phyloP scores from a whole-genome alignment of 2,888 invertebrate species.

The Protodeltote pygarga region DNA sequence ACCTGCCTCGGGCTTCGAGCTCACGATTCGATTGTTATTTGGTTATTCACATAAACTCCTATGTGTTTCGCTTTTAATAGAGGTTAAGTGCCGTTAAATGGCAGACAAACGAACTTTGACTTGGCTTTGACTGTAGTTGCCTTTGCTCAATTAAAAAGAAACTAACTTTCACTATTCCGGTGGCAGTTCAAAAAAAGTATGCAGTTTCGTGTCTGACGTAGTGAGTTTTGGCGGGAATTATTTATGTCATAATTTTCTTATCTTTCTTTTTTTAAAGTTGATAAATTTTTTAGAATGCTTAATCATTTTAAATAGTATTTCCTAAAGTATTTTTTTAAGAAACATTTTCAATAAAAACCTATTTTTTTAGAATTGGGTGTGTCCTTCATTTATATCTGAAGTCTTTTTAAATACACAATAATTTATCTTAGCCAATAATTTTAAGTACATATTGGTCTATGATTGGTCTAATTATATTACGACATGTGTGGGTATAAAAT shows the following conservation, averaged over 20 bases:
- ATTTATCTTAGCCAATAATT: conserved; percentile 2
- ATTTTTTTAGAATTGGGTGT: no score
- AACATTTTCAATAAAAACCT: no score
- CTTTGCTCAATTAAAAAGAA: conserved; percentile 30
- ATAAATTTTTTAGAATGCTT: neutral
- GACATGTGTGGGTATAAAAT: conserved; percentile 19
- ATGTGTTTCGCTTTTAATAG: conserved; percentile 55
- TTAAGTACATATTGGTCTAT: conserved; percentile 14
- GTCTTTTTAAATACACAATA: conserved; percentile 1
- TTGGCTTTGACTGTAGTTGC: conserved; percentile 40
- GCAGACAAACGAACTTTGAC: conserved; percentile 48
- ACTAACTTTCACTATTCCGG: conserved; percentile 25
- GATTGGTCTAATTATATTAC: conserved; percentile 24
- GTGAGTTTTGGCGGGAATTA: conserved; percentile 3
- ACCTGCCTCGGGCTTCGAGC: conserved; percentile 62
- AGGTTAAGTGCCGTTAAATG: conserved; percentile 56
- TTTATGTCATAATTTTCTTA: neutral
- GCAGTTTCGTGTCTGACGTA: no score
- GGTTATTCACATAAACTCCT: conserved; percentile 53
- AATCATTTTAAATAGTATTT: neutral
- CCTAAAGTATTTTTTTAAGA: no score
- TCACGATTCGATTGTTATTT: conserved; percentile 63
- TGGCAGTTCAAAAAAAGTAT: conserved; percentile 1
- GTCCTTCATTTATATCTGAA: no score
- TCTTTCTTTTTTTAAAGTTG: neutral